phyloP scores from a whole-genome alignment of 2,888 invertebrate species.

The Gandaritis pyraliata region DNA sequence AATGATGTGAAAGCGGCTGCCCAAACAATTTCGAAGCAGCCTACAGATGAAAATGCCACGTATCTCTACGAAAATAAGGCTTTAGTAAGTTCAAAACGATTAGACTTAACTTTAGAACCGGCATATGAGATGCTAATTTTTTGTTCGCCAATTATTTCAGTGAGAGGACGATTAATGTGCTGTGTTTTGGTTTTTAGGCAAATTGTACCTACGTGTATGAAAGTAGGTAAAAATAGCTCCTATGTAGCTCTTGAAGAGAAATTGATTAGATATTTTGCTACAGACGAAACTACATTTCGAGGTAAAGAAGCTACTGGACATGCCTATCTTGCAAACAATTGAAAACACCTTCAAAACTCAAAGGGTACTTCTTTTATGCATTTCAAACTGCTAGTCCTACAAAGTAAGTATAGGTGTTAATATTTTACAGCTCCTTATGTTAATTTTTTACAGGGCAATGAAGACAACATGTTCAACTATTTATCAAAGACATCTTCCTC shows the following conservation, averaged over 20 bases:
- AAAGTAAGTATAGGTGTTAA: not conserved
- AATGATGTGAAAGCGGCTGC: conserved; percentile 40
- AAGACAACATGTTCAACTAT: not conserved
- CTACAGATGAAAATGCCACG: conserved; percentile 1
- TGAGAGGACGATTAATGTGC: too few relatives aligned
- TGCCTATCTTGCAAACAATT: conserved; percentile 31
- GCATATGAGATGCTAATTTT: too few relatives aligned
- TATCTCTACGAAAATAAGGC: conserved; percentile 34
- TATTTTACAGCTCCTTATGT: not conserved
- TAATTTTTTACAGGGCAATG: conserved; percentile 3
- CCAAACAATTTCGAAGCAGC: conserved; percentile 42
- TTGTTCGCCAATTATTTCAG: too few relatives aligned
- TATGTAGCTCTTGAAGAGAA: too few relatives aligned
- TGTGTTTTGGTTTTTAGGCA: too few relatives aligned
- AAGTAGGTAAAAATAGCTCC: too few relatives aligned
- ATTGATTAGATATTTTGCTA: conserved; percentile 18
- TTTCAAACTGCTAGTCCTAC: not conserved
- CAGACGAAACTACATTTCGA: conserved; percentile 39
- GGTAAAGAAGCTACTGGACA: conserved; percentile 45
- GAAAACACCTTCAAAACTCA: conserved; percentile 1
- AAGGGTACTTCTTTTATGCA: conserved; percentile 13
- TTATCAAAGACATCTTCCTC: conserved; percentile 15
- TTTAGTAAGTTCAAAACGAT: conserved; percentile 33
- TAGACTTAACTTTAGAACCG: too few relatives aligned
- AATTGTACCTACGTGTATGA: too few relatives aligned